Evolutionary conservation across 2,113 vertebrate species (phyloP).

Genomic region (Coptodon bakossiorum): DNA sequence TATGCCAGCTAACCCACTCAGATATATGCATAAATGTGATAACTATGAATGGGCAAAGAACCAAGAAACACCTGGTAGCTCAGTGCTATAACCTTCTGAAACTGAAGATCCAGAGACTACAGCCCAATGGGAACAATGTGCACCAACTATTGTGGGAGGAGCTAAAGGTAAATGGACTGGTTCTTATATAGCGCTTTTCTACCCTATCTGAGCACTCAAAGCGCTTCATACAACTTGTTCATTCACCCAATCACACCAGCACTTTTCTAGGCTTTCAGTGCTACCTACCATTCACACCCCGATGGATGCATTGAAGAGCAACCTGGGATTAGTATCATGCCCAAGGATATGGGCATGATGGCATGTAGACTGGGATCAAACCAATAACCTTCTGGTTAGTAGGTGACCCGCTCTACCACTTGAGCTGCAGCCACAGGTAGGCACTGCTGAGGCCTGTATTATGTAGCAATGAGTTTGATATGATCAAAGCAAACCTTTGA

Average conservation of each 20-base stretch:
- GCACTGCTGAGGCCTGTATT: not conserved
- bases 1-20: not conserved
- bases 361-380: too few species aligned
- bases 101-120: not conserved
- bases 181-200: not conserved
- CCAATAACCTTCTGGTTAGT: not conserved
- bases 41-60: not conserved
- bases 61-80: accelerated
- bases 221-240: accelerated
- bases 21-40: not conserved
- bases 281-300: not conserved
- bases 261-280: not conserved
- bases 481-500: not conserved
- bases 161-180: not conserved
- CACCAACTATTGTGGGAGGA: not conserved
- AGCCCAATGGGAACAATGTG: not conserved
- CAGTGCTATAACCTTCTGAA: not conserved
- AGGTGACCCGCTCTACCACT: not conserved
- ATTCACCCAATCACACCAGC: not conserved
- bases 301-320: not conserved
- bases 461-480: not conserved
- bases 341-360: too few species aligned
- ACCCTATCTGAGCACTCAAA: not conserved
- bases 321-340: not conserved
- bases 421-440: not conserved